These are phyloP conservation scores for Podarcis muralis DNA, from an alignment of 2,113 vertebrate genomes.

Conservation along the genomic window DNA sequence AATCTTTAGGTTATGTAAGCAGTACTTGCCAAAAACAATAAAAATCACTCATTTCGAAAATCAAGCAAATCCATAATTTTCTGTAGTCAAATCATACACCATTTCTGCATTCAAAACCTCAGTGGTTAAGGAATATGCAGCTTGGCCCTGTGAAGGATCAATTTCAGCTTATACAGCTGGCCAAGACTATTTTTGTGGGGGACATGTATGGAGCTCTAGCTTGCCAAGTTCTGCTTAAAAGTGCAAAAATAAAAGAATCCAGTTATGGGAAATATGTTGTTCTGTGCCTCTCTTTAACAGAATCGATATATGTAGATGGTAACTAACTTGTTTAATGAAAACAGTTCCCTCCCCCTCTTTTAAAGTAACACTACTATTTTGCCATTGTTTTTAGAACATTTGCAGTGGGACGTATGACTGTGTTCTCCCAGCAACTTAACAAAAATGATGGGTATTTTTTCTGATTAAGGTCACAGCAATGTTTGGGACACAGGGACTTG, in stretches of 20 bases:
- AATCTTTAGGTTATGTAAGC: conserved; percentile 48
- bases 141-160: not conserved
- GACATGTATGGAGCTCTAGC: not conserved
- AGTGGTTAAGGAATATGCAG: not conserved
- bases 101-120: conserved; percentile 2
- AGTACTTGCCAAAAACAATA: conserved; percentile 32
- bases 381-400: conserved; percentile 39
- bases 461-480: conserved; percentile 42
- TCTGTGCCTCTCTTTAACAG: not conserved
- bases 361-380: conserved; percentile 55
- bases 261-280: not conserved
- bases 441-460: conserved; percentile 43
- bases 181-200: not conserved
- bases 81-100: not conserved
- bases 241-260: not conserved
- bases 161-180: conserved; percentile 11
- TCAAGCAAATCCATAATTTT: conserved; percentile 46
- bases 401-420: conserved; percentile 49
- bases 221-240: not conserved
- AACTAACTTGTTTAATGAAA: conserved; percentile 23
- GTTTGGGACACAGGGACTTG: conserved; percentile 22
- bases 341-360: conserved; percentile 18
- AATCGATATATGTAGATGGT: conserved; percentile 31
- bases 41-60: conserved; percentile 46
- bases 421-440: conserved; percentile 60